Base-by-base conservation (phyloP, 2,888 invertebrate genomes). In the Penaeus monodon region DNA sequence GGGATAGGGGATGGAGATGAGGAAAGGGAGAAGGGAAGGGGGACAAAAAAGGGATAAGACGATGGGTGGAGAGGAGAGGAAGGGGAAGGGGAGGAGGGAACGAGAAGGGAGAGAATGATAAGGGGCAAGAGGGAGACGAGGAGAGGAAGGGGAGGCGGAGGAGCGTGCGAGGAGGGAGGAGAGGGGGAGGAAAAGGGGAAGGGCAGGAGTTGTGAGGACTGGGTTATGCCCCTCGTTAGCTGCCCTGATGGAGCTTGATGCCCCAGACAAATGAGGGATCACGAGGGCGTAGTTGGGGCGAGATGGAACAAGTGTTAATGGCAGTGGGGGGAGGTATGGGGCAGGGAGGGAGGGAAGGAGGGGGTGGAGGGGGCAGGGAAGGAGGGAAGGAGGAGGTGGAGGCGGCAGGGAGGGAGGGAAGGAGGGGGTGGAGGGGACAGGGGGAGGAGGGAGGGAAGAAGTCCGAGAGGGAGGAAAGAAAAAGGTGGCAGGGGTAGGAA, bases 221-320 rank as follows among this genome's bases (percentile, higher is more conserved):
- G 73, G 85, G 80, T 80, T 85, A 85, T 80, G 44, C 64, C 66
- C 27, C 79, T 79, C 84, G 63, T 85, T 78, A 70, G 78, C 78
- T 65, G 78, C 84, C 79, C 38, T 73, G 85, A 85, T 80, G 80
- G 79, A 79, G 73, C 78, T 44, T 29, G 78, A 78, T 84, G 78
- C 63, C 78, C 57, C 29, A 24, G 63, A 66, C 82, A 82, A 82
- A 82, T 82, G 82, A 82, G 70, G 57, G 57, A 57, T 57, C 57
- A 57, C 3, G 57, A 27, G 22, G 33, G n/a, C 24, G 27, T 44
- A 17, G 57, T 27, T n/a, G n/a, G 38, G n/a, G 27, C 17, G 49
- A 81, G 81, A 27, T 27, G 24, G 38, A 38, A 6, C 22, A 38
- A 14, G 74, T 17, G 27, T 49, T 24, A n/a, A 24, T 29, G 76